Evolutionary conservation across 2,113 vertebrate genomes (phyloP).

Genomic region (Numenius arquata): DNA sequence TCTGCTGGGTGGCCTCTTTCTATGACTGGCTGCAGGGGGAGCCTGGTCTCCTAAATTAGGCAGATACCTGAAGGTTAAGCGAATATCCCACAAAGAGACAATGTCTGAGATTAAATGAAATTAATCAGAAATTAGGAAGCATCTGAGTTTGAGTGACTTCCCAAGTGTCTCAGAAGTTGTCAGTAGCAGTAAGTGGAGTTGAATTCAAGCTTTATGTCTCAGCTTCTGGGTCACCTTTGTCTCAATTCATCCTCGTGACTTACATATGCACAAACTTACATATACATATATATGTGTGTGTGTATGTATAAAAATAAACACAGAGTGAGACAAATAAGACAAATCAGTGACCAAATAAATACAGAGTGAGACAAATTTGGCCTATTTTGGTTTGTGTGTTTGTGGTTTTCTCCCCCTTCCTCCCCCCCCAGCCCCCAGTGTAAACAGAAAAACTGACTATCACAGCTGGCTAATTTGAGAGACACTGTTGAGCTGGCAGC

Average conservation of each 20-base stretch:
- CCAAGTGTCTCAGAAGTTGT: background rate
- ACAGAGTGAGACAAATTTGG: background rate
- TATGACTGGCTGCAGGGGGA: background rate
- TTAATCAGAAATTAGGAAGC: background rate
- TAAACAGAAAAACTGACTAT: background rate
- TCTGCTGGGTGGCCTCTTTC: background rate
- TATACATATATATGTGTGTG: background rate
- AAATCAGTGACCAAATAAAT: background rate
- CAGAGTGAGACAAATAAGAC: background rate
- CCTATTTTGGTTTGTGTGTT: background rate
- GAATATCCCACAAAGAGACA: background rate
- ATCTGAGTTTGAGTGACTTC: background rate
- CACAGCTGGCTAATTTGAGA: background rate
- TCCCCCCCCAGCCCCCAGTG: background rate
- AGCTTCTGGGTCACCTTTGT: background rate
- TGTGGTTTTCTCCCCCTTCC: background rate
- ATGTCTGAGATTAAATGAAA: background rate
- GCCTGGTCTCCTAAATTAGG: background rate
- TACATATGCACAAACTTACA: background rate
- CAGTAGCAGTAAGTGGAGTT: background rate
- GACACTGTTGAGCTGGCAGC: background rate
- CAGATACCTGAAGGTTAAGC: background rate
- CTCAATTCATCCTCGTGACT: background rate
- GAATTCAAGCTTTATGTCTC: background rate
- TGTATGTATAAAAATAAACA: background rate